Conservation (phyloP, 2,113 vertebrate species). For the Rhinolophus sinicus region DNA sequence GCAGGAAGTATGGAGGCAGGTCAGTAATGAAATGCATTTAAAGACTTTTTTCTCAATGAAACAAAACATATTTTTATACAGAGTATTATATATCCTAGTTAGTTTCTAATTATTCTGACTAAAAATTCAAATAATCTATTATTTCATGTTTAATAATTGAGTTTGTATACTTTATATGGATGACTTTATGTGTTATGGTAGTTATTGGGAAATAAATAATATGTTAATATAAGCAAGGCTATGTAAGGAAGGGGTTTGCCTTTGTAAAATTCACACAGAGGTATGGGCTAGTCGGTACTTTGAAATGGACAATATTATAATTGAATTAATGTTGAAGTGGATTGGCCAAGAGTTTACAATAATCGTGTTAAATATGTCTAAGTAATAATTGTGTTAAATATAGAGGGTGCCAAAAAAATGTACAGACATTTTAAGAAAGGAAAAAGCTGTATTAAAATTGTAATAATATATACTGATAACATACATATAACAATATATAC, state of each 20-base stretch:
- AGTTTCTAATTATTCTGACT: neutral
- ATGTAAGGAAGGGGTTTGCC: no score
- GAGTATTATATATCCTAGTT: neutral
- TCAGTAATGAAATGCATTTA: neutral
- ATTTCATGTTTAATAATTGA: neutral
- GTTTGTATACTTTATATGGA: no score
- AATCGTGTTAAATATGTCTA: no score
- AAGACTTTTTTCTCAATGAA: neutral
- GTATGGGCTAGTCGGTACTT: neutral
- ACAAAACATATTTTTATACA: neutral
- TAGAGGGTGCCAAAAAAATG: no score
- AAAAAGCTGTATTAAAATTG: no score
- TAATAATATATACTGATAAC: no score
- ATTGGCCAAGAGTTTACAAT: no score
- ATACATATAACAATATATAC: no score
- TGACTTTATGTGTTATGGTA: neutral
- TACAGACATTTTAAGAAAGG: no score
- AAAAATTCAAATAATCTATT: neutral
- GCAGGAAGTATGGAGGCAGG: neutral
- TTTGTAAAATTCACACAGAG: neutral
- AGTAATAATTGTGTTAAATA: no score
- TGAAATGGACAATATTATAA: neutral
- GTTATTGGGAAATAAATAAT: neutral
- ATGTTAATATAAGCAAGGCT: neutral
- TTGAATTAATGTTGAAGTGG: no score